Evolutionary conservation across 2,113 vertebrate species (phyloP).

Genomic region (Shinisaurus crocodilurus): DNA sequence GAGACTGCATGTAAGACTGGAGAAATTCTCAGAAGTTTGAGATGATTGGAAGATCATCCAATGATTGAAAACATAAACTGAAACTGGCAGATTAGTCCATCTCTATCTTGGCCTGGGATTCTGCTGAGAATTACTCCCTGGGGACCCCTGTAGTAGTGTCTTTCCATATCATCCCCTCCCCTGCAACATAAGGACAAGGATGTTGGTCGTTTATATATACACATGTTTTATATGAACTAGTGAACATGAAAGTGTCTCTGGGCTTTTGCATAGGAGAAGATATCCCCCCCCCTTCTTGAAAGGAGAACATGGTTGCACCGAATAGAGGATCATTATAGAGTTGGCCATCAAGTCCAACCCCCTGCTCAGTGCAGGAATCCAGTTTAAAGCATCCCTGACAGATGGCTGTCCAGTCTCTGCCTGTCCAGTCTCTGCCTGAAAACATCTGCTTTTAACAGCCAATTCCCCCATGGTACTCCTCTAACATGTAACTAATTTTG

Average conservation of each 20-base stretch:
- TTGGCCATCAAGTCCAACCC: too few relatives aligned
- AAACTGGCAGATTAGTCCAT: too few relatives aligned
- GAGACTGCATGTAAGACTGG: too few relatives aligned
- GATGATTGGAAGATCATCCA: too few relatives aligned
- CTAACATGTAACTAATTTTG: slow-evolving; percentile 65
- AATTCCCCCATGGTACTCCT: slow-evolving; percentile 51
- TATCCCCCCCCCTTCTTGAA: not conserved
- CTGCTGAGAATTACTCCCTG: too few relatives aligned
- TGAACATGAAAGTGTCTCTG: not conserved
- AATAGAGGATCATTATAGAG: not conserved
- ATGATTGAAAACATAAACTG: too few relatives aligned
- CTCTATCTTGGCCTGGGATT: too few relatives aligned
- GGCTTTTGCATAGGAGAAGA: not conserved
- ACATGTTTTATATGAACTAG: not conserved
- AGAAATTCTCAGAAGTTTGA: too few relatives aligned
- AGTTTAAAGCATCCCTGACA: too few relatives aligned
- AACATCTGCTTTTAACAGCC: slow-evolving; percentile 59
- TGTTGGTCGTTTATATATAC: not conserved
- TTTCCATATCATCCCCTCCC: not conserved
- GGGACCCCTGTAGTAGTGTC: too few relatives aligned
- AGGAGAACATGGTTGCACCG: fast-evolving
- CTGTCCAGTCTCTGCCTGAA: not conserved
- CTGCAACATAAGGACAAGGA: not conserved
- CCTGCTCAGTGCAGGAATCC: too few relatives aligned
- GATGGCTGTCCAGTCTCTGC: too few relatives aligned